Evolutionary conservation across 2,113 vertebrate species (phyloP), one percentile per base, ranked within the genome.

Genomic region (Connochaetes taurinus): DNA sequence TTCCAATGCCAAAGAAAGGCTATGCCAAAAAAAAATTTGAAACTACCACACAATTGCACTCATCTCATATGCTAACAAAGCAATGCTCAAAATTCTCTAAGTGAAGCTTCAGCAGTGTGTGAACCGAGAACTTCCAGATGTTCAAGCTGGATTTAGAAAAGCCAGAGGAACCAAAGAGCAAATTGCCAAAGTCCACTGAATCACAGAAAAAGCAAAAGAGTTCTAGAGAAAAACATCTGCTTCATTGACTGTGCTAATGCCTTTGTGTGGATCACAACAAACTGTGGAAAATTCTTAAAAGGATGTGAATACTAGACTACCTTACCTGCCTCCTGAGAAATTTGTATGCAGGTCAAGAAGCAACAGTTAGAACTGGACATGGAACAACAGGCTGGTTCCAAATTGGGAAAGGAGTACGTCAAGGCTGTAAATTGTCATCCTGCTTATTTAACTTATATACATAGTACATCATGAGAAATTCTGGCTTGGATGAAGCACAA

Each of bases 351-450:
- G 31, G 15, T 64, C 62, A 64, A n/a, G 62, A 64, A 64, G 62
- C 62, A 64, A n/a, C 64, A 67, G 8, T 67, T 67, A 67, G 62
- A 67, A 67, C 16, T 36, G 64, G 64, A 67, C 16, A 67, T 1
- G 1, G 4, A 67, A 19, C 16, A n/a, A n/a, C 2, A 1, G 16
- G 4, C 64, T 67, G 15, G 16, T n/a, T n/a, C 33, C 16, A 67
- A n/a, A 67, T 19, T n/a, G 16, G n/a, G 4, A 21, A 36, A 71
- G 9, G n/a, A 36, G 8, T 71, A 71, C 4, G 1, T 71, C 64
- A 71, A 71, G 64, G 64, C n/a, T 71, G n/a, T 71, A 71, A 21
- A 21, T 36, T 36, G n/a, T 36, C 17, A 36, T 9, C 17, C 64
- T 36, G 8, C 64, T 71, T 71, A 71, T 71, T 71, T 21, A 36